These are phyloP conservation scores for Clostera curtula DNA, from an alignment of 2,888 invertebrate species.

Conservation along the genomic window DNA sequence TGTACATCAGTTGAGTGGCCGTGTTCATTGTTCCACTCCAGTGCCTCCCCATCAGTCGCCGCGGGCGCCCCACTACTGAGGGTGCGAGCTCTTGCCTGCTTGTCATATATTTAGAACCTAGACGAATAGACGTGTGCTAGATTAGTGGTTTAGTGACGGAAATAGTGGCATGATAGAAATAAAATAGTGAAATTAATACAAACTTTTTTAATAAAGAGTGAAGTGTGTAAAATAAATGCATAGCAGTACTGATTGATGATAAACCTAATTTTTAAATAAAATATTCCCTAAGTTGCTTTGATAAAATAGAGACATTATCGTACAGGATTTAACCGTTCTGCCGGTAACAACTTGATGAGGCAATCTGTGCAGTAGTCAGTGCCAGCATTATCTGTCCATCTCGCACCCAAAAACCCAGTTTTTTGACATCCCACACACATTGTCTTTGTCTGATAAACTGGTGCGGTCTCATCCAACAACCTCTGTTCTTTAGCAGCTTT, in stretches of 20 bases:
- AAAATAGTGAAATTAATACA: background rate
- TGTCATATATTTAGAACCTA: slow-evolving; percentile 18
- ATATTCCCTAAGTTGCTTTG: slow-evolving; percentile 5
- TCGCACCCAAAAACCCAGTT: slow-evolving; percentile 56
- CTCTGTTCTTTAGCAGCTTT: slow-evolving; percentile 60
- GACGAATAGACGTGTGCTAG: slow-evolving; percentile 14
- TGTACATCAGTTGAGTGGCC: slow-evolving; percentile 31
- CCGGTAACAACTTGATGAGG: slow-evolving; percentile 52
- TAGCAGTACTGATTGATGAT: too few species aligned
- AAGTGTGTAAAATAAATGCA: slow-evolving; percentile 5
- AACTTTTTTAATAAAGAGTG: background rate
- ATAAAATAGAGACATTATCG: slow-evolving; percentile 30
- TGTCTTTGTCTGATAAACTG: slow-evolving; percentile 56
- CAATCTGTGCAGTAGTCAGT: slow-evolving; percentile 69
- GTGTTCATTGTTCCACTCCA: slow-evolving; percentile 68
- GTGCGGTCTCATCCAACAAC: slow-evolving; percentile 51
- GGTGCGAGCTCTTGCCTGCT: slow-evolving; percentile 27
- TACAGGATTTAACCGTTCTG: slow-evolving; percentile 52
- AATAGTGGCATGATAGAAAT: slow-evolving; percentile 21
- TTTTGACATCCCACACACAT: slow-evolving; percentile 64
- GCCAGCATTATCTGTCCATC: slow-evolving; percentile 66
- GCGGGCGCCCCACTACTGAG: slow-evolving; percentile 38
- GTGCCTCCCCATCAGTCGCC: slow-evolving; percentile 54
- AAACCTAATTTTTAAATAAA: slow-evolving; percentile 3
- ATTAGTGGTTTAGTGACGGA: slow-evolving; percentile 17